These are phyloP conservation scores for Nothocercus julius DNA, from an alignment of 2,113 vertebrate genomes.

Conservation along the genomic window DNA sequence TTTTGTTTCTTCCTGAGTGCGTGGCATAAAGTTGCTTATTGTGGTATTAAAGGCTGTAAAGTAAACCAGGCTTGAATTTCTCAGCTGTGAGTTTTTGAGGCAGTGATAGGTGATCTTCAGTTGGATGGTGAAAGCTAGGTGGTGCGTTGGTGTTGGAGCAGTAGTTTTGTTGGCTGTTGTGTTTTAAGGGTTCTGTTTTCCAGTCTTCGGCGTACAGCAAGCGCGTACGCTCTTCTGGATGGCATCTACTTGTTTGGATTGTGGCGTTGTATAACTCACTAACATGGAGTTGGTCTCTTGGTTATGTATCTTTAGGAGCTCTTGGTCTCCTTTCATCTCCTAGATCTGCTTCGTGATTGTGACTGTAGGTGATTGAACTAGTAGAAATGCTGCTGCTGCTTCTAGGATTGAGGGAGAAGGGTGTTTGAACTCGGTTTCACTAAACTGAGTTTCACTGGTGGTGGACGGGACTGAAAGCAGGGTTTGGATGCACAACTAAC, in stretches of 20 bases:
- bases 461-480: not conserved
- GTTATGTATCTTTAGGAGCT: not conserved
- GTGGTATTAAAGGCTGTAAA: not conserved
- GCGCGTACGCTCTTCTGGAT: not conserved
- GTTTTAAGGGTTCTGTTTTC: not conserved
- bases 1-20: not conserved
- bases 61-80: not conserved
- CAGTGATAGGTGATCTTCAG: not conserved
- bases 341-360: not conserved
- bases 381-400: not conserved
- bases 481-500: not conserved
- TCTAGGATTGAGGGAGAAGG: not conserved
- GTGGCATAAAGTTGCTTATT: not conserved
- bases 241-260: not conserved
- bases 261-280: slow-evolving; percentile 53
- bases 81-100: not conserved
- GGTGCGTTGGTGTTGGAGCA: not conserved
- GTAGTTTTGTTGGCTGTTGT: not conserved
- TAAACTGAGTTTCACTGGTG: not conserved
- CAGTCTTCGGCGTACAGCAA: not conserved
- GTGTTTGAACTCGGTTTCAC: not conserved
- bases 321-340: not conserved
- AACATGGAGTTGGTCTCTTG: slow-evolving; percentile 34
- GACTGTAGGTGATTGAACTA: not conserved
- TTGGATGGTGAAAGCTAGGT: not conserved